Percentiles rank a stretch among this genome's conserved stretches.
Conservation (phyloP, 2,797 vertebrate species). For the Anableps anableps region DNA sequence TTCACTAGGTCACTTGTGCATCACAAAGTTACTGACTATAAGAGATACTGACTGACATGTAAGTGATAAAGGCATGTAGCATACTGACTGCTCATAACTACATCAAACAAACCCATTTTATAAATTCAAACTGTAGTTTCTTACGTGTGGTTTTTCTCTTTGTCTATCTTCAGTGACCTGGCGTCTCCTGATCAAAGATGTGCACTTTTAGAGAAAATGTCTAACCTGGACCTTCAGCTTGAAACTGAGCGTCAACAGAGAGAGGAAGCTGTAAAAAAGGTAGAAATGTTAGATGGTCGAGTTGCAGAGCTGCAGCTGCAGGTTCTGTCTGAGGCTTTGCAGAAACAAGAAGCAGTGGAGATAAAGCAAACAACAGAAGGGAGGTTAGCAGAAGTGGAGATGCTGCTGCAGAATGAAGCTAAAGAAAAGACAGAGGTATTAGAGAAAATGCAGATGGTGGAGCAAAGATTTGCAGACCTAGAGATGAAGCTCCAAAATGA, state of each 20-base stretch:
- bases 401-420: conserved; percentile 40
- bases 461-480: conserved; percentile 54
- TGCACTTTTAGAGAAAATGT: conserved; percentile 62
- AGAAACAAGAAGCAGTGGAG: conserved; percentile 54
- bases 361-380: conserved; percentile 47
- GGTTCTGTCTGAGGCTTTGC: conserved; percentile 56
- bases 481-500: conserved; percentile 47
- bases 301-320: conserved; percentile 55
- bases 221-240: conserved; percentile 67
- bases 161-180: conserved; percentile 44
- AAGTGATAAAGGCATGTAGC: no score
- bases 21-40: not conserved
- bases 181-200: conserved; percentile 26
- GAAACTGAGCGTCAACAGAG: conserved; percentile 60
- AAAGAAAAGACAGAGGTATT: conserved; percentile 55
- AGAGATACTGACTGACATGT: no score
- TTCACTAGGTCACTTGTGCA: not conserved
- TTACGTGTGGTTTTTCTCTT: not conserved
- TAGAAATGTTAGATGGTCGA: not conserved
- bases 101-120: not conserved
- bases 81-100: no score
- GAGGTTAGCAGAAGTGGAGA: conserved; percentile 53
- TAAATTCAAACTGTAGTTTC: not conserved
- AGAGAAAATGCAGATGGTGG: conserved; percentile 38
- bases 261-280: conserved; percentile 42